Base-by-base conservation (phyloP, 2,797 vertebrate genomes). In the Helicolenus hilgendorfi region DNA sequence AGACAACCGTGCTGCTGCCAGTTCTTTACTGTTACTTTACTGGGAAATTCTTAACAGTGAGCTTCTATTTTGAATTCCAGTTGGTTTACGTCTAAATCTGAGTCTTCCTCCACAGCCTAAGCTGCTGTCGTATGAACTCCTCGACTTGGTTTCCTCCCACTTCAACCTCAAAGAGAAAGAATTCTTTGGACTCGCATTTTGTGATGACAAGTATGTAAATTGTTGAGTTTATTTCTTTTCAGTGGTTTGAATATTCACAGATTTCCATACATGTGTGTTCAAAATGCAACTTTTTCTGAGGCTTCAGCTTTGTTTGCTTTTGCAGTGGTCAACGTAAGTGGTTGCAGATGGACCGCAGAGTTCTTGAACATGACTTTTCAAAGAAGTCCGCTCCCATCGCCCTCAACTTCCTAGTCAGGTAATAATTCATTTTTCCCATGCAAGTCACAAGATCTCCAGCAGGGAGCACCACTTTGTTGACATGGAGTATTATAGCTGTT, bases 81-180 rank as follows among this genome's bases (percentile, higher is more conserved):
- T 7, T 27, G 3, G 15, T 35, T 35, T 58, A 22, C 26, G 5
- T 7, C 10, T 89, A 11, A 77, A 62, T 82, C 14, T 62, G 2
- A 59, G 73, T 87, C 72, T 92, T 95, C 88, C 62, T 69, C 83
- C 18, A 72, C 91, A 99, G 99, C 99, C 99, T n/a, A 99, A 99
- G 96, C 98, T 99, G 85, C 97, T 99, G 96, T 98, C 99, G 33
- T 98, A 98, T 49, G 99, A 99, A 87, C 97, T 99, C 82, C 95
- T 99, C 91, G 99, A 99, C 94, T 96, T 99, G 72, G 99, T 99
- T 88, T 99, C 99, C 26, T 99, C 99, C 2, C 99, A 99, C 94
- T 99, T 99, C 96, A 99, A 98, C 96, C 97, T 99, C 85, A 99
- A 99, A 91, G 99, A 99, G 94, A 99, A 99, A 92, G 99, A 99